Evolutionary conservation across 2,888 invertebrate genomes (phyloP).

Genomic region (Lasioglossum leucozonium): DNA sequence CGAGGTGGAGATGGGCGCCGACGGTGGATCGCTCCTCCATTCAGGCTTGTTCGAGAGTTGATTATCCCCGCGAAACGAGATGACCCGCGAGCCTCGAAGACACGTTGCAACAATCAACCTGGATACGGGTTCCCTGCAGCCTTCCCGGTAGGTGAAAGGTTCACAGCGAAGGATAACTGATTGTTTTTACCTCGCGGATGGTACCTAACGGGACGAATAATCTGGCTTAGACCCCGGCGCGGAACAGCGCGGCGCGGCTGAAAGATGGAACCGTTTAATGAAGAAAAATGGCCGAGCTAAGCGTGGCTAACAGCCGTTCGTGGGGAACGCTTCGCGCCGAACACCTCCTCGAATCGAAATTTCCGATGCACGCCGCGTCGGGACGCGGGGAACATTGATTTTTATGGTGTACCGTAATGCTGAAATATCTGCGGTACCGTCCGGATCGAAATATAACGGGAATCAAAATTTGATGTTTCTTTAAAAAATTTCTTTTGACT

Average conservation of each 20-base stretch:
- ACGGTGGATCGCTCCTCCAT: slow-evolving; percentile 54
- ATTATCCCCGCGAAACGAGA: slow-evolving; percentile 69
- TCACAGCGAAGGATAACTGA: slow-evolving; percentile 67
- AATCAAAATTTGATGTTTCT: no score
- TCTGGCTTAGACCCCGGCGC: slow-evolving; percentile 50
- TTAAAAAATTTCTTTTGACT: no score
- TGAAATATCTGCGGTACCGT: neutral
- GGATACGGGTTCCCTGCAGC: slow-evolving; percentile 67
- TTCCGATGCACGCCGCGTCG: neutral
- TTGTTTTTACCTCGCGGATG: slow-evolving; percentile 69
- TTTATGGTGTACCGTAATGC: neutral
- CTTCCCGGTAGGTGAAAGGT: slow-evolving; percentile 62
- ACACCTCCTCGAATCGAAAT: slow-evolving; percentile 3
- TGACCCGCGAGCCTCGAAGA: slow-evolving; percentile 62
- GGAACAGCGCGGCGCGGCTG: no score
- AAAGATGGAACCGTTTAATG: slow-evolving; percentile 52
- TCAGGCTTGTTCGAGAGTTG: slow-evolving; percentile 59
- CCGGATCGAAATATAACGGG: neutral
- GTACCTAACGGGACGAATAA: slow-evolving; percentile 71
- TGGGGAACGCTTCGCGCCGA: neutral
- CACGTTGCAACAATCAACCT: slow-evolving; percentile 67
- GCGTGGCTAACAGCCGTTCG: slow-evolving; percentile 33
- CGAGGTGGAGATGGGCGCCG: slow-evolving; percentile 20
- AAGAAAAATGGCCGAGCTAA: slow-evolving; percentile 42
- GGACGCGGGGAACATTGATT: neutral